Evolutionary conservation across 2,888 invertebrate genomes (phyloP), one percentile per base, ranked within the genome.

Genomic region (Plebejus argus): DNA sequence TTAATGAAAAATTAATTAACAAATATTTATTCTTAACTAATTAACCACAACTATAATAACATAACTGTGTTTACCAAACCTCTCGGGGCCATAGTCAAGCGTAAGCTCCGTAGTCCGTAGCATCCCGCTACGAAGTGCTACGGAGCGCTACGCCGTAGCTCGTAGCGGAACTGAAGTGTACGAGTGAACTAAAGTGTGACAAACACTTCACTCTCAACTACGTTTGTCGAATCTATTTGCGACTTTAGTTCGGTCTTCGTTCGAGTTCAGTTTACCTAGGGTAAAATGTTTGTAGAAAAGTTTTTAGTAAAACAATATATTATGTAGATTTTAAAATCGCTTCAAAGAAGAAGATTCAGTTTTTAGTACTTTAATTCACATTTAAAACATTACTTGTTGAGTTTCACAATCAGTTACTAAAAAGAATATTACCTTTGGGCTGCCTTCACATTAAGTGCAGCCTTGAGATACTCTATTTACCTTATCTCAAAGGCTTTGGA

Each of bases 51-150:
- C 12, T 49, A 49, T 5, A 53, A 53, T 49, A 49, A 3, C 15
- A 15, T 15, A 53, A 53, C 53, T 5, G 15, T 3, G 5, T 53
- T 53, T 53, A 53, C 3, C 5, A 53, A 53, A 53, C 53, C 15
- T 18, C 53, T 53, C 58, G 10, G 20, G 58, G 23, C 23, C 12
- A 61, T 10, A 23, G 23, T 23, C 23, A 23, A 58, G 58, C 20
- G 20, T 58, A 10, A 58, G 20, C 58, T 58, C 45, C 45, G 12
- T 28, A 28, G 39, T 39, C 8, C 70, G 70, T 71, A 39, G 71
- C 18, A 7, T 15, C 7, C 71, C 71, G 71, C 71, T 70, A 70
- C 70, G 70, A 33, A 70, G 18, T n/a, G 28, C 70, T 70, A 70
- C 70, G 70, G 58, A 45, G 10, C 10, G 45, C 45, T 53, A 53